Evolutionary conservation across 2,797 vertebrate species (phyloP).

Genomic region (Hybognathus amarus): DNA sequence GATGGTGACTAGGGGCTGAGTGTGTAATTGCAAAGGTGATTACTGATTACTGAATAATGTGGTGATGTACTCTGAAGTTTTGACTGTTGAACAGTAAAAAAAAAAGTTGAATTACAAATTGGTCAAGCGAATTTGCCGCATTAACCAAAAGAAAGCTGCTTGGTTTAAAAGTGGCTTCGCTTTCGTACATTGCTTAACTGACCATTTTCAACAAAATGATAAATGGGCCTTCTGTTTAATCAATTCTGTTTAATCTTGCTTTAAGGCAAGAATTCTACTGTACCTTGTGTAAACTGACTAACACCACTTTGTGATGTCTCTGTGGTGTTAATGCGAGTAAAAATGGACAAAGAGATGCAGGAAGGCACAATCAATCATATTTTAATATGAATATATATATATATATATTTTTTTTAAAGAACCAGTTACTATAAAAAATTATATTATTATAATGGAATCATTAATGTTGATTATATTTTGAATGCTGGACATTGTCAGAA

Average conservation of each 20-base stretch:
- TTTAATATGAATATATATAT: no score
- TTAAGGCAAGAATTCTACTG: not conserved
- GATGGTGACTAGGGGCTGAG: no score
- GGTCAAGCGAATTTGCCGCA: not conserved
- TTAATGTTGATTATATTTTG: not conserved
- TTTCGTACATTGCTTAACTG: not conserved
- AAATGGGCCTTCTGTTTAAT: not conserved
- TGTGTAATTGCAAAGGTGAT: no score
- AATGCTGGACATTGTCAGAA: not conserved
- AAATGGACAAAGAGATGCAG: not conserved
- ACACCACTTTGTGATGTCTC: not conserved
- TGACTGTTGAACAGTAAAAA: no score
- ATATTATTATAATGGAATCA: not conserved
- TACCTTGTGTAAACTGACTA: not conserved
- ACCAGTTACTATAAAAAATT: not conserved
- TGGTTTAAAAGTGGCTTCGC: not conserved
- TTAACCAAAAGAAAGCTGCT: not conserved
- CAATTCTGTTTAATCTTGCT: not conserved
- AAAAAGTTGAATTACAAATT: no score
- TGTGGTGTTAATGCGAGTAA: not conserved
- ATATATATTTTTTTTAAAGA: no score
- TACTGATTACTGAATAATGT: no score
- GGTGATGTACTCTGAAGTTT: no score
- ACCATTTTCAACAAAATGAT: not conserved
- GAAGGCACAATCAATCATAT: not conserved